Conservation (phyloP, 2,888 invertebrate genomes). For the Leucophora obtusa region DNA sequence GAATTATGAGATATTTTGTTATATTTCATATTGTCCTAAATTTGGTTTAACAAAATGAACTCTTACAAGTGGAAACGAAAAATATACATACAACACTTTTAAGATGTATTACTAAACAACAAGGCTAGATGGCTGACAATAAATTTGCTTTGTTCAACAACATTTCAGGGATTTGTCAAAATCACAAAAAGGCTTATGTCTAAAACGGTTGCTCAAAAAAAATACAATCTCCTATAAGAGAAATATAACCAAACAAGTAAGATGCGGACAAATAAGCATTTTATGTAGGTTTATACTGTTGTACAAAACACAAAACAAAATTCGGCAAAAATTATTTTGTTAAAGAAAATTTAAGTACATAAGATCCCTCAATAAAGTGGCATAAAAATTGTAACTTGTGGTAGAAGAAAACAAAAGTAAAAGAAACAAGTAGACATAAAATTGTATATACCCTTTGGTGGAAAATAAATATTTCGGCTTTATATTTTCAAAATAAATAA, state of each 20-base stretch:
- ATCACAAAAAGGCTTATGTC: conserved; percentile 51
- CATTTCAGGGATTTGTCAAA: conserved; percentile 58
- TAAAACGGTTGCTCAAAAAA: conserved; percentile 18
- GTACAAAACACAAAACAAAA: conserved; percentile 10
- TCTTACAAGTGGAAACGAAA: not conserved
- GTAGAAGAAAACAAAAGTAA: conserved; percentile 12
- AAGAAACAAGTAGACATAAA: not conserved
- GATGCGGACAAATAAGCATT: conserved; percentile 50
- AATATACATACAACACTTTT: conserved; percentile 31
- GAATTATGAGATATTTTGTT: conserved; percentile 1
- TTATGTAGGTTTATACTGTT: not conserved
- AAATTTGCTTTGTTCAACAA: conserved; percentile 49
- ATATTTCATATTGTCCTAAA: not conserved
- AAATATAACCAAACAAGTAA: conserved; percentile 25
- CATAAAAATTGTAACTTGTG: conserved; percentile 29
- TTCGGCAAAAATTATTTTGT: conserved; percentile 24
- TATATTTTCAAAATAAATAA: not conserved
- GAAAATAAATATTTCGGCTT: not conserved
- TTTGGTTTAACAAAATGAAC: not conserved
- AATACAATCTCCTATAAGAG: not conserved
- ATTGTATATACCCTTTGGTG: not conserved
- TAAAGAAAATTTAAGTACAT: not conserved
- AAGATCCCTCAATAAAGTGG: conserved; percentile 34
- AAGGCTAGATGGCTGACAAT: conserved; percentile 32
- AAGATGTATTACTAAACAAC: conserved; percentile 49